phyloP scores from a whole-genome alignment of 2,113 vertebrate species.

The Dolichallabes microphthalmus region DNA sequence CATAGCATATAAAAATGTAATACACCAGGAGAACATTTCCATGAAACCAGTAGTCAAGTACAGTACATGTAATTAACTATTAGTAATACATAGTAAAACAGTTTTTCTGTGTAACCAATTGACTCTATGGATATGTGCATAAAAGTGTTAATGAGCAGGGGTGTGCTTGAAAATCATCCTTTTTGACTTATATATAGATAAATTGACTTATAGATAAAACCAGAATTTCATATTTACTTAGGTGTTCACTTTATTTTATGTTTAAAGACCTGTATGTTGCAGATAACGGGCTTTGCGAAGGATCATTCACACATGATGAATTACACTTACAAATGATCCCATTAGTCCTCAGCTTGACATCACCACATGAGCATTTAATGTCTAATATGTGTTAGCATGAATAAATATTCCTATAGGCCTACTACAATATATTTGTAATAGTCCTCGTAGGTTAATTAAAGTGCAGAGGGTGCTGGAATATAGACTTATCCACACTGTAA shows the following conservation, averaged over 20 bases:
- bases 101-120: conserved; percentile 23
- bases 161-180: conserved; percentile 4
- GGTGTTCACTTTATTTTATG: background rate
- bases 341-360: conserved; percentile 19
- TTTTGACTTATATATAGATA: background rate
- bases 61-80: conserved; percentile 66
- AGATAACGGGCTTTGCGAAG: background rate
- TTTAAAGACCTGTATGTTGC: background rate
- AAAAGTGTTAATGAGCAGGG: conserved; percentile 28
- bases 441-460: conserved; percentile 51
- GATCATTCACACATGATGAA: background rate
- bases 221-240: background rate
- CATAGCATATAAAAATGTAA: conserved; percentile 59
- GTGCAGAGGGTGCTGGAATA: conserved; percentile 40
- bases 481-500: conserved; percentile 24
- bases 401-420: conserved; percentile 44
- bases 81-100: conserved; percentile 45
- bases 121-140: conserved; percentile 16
- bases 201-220: background rate
- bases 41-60: conserved; percentile 59
- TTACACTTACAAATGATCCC: background rate
- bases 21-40: conserved; percentile 64
- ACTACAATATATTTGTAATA: conserved; percentile 40
- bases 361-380: conserved; percentile 46
- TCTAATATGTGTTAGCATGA: conserved; percentile 55